Conservation (phyloP, 2,888 invertebrate species). For the Lathronympha strigana region DNA sequence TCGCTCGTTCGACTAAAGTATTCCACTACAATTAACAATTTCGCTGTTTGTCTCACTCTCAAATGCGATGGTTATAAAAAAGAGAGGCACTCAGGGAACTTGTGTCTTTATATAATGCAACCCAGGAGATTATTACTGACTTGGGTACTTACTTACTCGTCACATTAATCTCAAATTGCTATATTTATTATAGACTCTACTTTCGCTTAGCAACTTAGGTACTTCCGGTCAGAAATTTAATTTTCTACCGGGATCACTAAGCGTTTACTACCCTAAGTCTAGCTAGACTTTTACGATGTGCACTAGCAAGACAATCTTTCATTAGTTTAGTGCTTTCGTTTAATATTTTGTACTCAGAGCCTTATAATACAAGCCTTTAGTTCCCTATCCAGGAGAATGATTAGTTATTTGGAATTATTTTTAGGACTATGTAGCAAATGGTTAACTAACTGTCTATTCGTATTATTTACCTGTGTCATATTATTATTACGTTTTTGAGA, state of each 20-base stretch:
- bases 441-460: too few relatives aligned
- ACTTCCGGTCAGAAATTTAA: constrained; percentile 4
- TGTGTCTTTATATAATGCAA: background rate
- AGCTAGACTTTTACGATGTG: constrained; percentile 2
- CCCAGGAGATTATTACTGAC: background rate
- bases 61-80: too few relatives aligned
- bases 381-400: background rate
- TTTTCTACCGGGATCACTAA: constrained; percentile 6
- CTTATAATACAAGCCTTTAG: background rate
- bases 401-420: background rate
- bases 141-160: background rate
- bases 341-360: background rate
- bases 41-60: too few relatives aligned
- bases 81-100: too few relatives aligned
- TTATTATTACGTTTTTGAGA: too few relatives aligned
- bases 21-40: too few relatives aligned
- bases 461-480: too few relatives aligned
- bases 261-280: background rate
- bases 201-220: constrained; percentile 13
- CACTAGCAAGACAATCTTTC: background rate
- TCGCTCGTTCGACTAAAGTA: too few relatives aligned
- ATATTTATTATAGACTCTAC: background rate
- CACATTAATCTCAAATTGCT: constrained; percentile 4
- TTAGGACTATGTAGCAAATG: background rate
- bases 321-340: constrained; percentile 1